phyloP scores from a whole-genome alignment of 2,797 vertebrate genomes.

The Malacoraja senta region DNA sequence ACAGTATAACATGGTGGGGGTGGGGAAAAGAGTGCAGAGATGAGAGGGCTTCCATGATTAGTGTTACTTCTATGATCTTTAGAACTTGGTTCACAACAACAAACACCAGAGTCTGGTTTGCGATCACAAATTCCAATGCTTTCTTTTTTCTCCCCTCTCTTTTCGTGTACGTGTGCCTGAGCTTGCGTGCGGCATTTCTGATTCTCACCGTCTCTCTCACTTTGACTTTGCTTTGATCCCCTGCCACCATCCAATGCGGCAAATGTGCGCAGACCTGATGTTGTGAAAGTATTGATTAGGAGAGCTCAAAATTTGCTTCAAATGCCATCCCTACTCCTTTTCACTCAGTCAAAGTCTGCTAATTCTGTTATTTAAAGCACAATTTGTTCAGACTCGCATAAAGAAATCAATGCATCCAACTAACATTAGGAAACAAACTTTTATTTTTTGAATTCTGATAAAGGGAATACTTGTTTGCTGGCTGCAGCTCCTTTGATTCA shows the following conservation, averaged over 20 bases:
- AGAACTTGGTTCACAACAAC: background rate
- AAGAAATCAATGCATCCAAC: background rate
- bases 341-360: background rate
- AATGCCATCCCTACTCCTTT: background rate
- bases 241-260: background rate
- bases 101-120: background rate
- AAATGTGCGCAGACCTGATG: background rate
- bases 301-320: background rate
- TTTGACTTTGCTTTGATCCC: background rate
- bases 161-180: no score
- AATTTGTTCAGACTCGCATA: slow-evolving; percentile 3
- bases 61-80: background rate
- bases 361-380: background rate
- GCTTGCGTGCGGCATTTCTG: background rate
- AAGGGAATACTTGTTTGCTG: background rate
- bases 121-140: background rate
- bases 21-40: background rate
- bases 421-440: slow-evolving; percentile 1
- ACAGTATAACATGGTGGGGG: background rate
- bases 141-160: background rate
- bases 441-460: background rate
- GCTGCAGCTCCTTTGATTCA: background rate
- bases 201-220: background rate
- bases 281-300: slow-evolving; percentile 6
- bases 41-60: background rate